A percentile compares a stretch with the other conserved stretches of the same genome.
These are phyloP conservation scores for Chironomus striatipennis DNA, from an alignment of 1,140 invertebrate genomes.

Conservation along the genomic window DNA sequence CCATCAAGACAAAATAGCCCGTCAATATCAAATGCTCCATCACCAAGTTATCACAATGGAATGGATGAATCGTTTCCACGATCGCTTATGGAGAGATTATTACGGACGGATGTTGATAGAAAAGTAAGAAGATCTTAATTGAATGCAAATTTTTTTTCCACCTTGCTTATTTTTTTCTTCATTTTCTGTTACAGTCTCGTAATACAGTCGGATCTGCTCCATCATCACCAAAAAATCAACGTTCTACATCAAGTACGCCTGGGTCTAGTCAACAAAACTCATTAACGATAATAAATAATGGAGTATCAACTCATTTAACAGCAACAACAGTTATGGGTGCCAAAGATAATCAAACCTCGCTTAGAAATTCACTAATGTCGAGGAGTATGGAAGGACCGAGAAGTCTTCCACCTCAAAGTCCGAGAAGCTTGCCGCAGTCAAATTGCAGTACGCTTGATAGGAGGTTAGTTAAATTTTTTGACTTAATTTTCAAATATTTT, in stretches of 20 bases:
- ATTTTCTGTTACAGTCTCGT: slow-evolving; percentile 32
- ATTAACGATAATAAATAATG: slow-evolving; percentile 22
- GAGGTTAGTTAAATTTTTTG: slow-evolving; percentile 37
- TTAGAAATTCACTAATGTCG: slow-evolving; percentile 41
- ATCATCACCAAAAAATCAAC: slow-evolving; percentile 52
- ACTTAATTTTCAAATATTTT: not conserved
- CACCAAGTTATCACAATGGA: slow-evolving; percentile 37
- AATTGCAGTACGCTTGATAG: slow-evolving; percentile 44
- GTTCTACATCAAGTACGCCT: slow-evolving; percentile 40
- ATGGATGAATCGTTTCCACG: slow-evolving; percentile 49
- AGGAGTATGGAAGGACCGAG: slow-evolving; percentile 48
- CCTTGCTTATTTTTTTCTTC: not conserved
- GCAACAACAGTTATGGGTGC: slow-evolving; percentile 29
- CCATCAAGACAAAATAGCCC: slow-evolving; percentile 66
- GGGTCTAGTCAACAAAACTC: slow-evolving; percentile 27
- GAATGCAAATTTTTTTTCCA: not conserved
- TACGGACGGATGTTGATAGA: slow-evolving; percentile 44
- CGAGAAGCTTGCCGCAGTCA: slow-evolving; percentile 38
- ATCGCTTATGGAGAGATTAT: slow-evolving; percentile 50
- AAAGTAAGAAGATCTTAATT: slow-evolving; percentile 31
- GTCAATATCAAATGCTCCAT: slow-evolving; percentile 43
- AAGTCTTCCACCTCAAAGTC: slow-evolving; percentile 43
- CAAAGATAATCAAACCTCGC: not conserved
- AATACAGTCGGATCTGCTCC: slow-evolving; percentile 51
- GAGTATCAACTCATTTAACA: slow-evolving; percentile 38